Conservation (phyloP, 2,797 vertebrate species). For the Microctenopoma steveboyesi region DNA sequence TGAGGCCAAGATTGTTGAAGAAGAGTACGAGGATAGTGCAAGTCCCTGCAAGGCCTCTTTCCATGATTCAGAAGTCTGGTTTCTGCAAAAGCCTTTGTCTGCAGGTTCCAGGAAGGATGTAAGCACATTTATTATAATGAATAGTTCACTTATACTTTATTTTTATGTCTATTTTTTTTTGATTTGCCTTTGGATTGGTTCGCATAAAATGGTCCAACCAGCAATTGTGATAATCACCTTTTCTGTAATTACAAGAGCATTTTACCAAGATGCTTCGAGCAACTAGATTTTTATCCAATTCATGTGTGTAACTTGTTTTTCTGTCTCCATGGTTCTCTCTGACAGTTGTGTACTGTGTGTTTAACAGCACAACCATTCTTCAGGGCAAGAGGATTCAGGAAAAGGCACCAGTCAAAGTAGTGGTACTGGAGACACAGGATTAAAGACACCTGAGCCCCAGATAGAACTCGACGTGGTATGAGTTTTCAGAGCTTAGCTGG, state of each 20-base stretch:
- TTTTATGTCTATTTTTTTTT: conserved; percentile 45
- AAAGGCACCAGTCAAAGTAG: conserved; percentile 26
- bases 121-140: conserved; percentile 47
- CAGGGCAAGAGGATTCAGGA: conserved; percentile 29
- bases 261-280: conserved; percentile 37
- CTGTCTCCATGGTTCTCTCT: conserved; percentile 36
- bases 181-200: conserved; percentile 52
- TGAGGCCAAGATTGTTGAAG: conserved; percentile 74
- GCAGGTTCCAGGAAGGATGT: conserved; percentile 50
- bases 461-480: conserved; percentile 44
- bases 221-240: conserved; percentile 63
- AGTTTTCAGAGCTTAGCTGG: conserved; percentile 24
- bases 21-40: conserved; percentile 54
- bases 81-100: conserved; percentile 39
- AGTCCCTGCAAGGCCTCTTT: conserved; percentile 45
- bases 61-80: conserved; percentile 27
- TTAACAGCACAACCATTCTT: conserved; percentile 27
- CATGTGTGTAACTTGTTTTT: conserved; percentile 48
- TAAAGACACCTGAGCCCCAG: conserved; percentile 37
- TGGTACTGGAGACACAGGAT: conserved; percentile 27
- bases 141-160: conserved; percentile 56
- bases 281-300: conserved; percentile 29
- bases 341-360: conserved; percentile 28
- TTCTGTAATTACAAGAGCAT: conserved; percentile 48
- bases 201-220: conserved; percentile 47